Base-by-base conservation (phyloP, 1,140 invertebrate species). In the Leptinotarsa lineolata region DNA sequence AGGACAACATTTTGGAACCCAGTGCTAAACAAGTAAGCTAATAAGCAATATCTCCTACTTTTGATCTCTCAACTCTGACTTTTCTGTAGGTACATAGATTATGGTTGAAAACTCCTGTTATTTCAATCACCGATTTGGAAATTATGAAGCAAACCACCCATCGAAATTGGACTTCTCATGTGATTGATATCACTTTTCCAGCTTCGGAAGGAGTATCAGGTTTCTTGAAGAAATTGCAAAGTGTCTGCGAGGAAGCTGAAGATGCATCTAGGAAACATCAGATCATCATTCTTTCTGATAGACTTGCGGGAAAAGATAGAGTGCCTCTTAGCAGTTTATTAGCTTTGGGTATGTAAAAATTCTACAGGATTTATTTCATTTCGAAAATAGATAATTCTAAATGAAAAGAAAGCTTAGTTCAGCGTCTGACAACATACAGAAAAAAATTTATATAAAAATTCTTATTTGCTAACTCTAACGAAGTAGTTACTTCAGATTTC, bases 1-100 rank as follows among this genome's bases (percentile, higher is more conserved):
- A 97, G 82, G 92, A 92, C 0, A 99, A 99, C 85, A 94, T 99
- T 72, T 86, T 99, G 72, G 91, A 97, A 79, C 96, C 98, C 4
- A 92, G 91, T 81, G 89, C 93, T 0, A 86, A 93, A 76, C 97
- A 99, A 86, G 80, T 81, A 68, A 73, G 72, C 16, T 18, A n/a
- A 39, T 39, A 39, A 20, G 30, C 30, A 39, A 39, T 39, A 39
- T 11, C n/a, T n/a, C 8, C 0, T 39, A 39, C 2, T 0, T 30
- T 4, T 54, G 3, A n/a, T 54, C 5, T 54, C n/a, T 54, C n/a
- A 54, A 54, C n/a, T 54, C 15, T 15, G 1, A 8, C 48, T n/a
- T 54, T 54, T 54, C 15, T 64, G 22, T 71, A 81, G 74, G 96
- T 97, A 61, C 94, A 96, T 83, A 90, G 98, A 30, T 86, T 99